phyloP scores from a whole-genome alignment of 2,797 vertebrate species.

The Manis pentadactyla region DNA sequence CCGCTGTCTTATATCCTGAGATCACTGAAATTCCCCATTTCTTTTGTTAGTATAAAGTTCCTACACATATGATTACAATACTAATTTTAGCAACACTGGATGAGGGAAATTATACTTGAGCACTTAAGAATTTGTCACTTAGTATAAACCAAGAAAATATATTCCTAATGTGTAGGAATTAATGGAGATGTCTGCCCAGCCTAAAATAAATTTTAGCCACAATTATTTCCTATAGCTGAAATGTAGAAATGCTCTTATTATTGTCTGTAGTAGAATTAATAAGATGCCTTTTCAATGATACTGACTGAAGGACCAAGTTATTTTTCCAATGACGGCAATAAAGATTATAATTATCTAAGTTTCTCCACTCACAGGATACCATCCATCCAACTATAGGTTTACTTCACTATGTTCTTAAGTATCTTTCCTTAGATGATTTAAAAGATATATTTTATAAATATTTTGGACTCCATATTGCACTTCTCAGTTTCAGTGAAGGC shows the following conservation, averaged over 20 bases:
- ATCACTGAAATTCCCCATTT: neutral
- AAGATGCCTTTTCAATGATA: neutral
- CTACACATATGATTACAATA: neutral
- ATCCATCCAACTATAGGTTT: neutral
- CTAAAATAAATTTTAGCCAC: neutral
- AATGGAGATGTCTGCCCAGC: neutral
- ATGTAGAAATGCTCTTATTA: neutral
- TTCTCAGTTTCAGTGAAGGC: neutral
- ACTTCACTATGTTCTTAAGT: neutral
- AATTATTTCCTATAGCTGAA: neutral
- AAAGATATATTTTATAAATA: neutral
- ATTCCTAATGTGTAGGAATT: rapidly evolving
- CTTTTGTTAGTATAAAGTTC: neutral
- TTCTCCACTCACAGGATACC: neutral
- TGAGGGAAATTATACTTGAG: neutral
- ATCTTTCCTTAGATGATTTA: neutral
- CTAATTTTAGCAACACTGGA: neutral
- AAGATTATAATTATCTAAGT: rapidly evolving
- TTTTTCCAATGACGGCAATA: neutral
- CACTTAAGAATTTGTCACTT: neutral
- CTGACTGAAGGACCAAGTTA: rapidly evolving
- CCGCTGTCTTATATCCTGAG: neutral
- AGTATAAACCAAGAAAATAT: neutral
- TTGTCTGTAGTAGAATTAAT: neutral
- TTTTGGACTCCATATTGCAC: neutral